These are phyloP conservation scores for Lacerta viridis DNA, from an alignment of 2,797 vertebrate genomes.

Conservation along the genomic window DNA sequence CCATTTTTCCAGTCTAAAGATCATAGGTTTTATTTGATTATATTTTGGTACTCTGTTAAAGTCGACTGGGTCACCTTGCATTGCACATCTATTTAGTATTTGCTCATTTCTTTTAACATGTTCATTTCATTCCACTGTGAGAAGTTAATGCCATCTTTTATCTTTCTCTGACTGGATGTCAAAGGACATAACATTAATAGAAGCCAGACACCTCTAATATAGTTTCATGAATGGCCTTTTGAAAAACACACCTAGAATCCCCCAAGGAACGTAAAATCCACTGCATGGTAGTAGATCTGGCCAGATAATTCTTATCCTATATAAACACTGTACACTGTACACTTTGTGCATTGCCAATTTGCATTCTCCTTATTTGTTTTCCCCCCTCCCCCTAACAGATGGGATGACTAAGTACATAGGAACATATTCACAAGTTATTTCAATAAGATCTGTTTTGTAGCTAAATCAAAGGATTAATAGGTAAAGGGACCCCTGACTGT, in stretches of 20 bases:
- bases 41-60: constrained; percentile 80
- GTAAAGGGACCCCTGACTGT: too few relatives aligned
- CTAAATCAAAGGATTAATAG: constrained; percentile 26
- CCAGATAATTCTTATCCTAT: constrained; percentile 55
- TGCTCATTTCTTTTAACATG: constrained; percentile 72
- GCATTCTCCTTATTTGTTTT: constrained; percentile 3
- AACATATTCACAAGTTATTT: constrained; percentile 26
- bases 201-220: constrained; percentile 71
- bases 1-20: constrained; percentile 76
- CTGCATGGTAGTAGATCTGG: constrained; percentile 57
- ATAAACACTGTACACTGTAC: constrained; percentile 21
- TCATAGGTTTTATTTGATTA: constrained; percentile 80
- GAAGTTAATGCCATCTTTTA: constrained; percentile 81
- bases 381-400: background rate
- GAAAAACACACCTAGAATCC: constrained; percentile 52
- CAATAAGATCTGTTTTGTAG: background rate
- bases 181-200: constrained; percentile 78
- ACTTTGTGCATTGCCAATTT: constrained; percentile 20
- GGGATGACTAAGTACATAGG: background rate
- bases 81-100: constrained; percentile 71
- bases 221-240: constrained; percentile 74
- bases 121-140: constrained; percentile 74
- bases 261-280: constrained; percentile 68
- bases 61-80: constrained; percentile 78
- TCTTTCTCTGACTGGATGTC: constrained; percentile 78